Evolutionary conservation across 2,797 vertebrate genomes (phyloP).

Genomic region (Dipus sagitta): DNA sequence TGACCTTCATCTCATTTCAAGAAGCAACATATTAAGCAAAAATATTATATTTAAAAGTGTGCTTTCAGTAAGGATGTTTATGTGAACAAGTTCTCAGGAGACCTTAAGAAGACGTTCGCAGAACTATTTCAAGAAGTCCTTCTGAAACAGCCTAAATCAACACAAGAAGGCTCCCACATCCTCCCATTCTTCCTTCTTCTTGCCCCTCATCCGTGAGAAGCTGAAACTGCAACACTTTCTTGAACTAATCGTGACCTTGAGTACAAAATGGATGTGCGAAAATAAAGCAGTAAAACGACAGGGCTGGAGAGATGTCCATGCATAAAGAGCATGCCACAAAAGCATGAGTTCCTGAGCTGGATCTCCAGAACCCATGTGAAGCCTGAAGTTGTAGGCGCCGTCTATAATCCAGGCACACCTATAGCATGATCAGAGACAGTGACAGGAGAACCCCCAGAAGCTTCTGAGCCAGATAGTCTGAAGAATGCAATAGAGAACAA

Average conservation of each 20-base stretch:
- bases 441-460: too few relatives aligned
- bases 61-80: neutral
- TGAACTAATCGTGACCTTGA: neutral
- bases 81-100: neutral
- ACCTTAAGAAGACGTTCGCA: neutral
- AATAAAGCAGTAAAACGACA: too few relatives aligned
- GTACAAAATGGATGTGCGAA: neutral
- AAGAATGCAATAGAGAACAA: too few relatives aligned
- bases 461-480: too few relatives aligned
- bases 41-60: neutral
- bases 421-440: too few relatives aligned
- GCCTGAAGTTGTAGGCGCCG: too few relatives aligned
- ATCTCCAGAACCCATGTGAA: too few relatives aligned
- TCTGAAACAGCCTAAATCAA: neutral
- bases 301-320: too few relatives aligned
- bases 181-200: neutral
- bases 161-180: rapidly evolving
- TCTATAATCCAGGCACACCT: too few relatives aligned
- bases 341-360: too few relatives aligned
- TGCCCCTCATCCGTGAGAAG: neutral
- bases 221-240: neutral
- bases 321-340: too few relatives aligned
- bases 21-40: neutral
- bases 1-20: neutral
- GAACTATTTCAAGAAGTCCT: neutral